These are phyloP conservation scores for Platygyra sinensis DNA, from an alignment of 64 coral and sea anemone species.

Conservation along the genomic window DNA sequence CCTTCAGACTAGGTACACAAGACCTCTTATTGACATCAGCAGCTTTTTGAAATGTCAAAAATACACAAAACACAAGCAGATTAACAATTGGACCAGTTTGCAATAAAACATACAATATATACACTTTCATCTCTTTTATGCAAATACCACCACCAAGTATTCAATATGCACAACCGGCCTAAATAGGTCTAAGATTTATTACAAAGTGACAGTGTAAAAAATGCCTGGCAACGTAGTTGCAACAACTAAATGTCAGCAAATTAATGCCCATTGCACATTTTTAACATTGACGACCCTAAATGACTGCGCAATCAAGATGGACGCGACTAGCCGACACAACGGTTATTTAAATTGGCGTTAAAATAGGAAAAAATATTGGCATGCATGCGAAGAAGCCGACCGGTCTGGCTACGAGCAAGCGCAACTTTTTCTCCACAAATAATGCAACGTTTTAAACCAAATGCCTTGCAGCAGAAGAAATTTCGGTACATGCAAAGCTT, in stretches of 20 bases:
- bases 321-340: neutral
- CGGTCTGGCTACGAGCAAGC: neutral
- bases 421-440: too few species aligned
- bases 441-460: too few species aligned
- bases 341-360: slow-evolving; percentile 27
- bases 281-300: neutral
- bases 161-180: neutral
- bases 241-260: too few species aligned
- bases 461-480: too few species aligned
- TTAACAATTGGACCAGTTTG: neutral
- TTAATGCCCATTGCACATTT: neutral
- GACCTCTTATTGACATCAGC: neutral
- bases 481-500: neutral
- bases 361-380: neutral
- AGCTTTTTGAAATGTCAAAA: neutral
- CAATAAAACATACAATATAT: neutral
- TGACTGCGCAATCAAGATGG: slow-evolving; percentile 7
- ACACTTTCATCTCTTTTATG: neutral
- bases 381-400: neutral
- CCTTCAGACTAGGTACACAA: neutral
- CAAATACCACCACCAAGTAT: neutral
- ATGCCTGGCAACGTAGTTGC: too few species aligned
- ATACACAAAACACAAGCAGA: neutral
- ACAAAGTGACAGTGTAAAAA: too few species aligned
- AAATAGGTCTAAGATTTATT: neutral